A percentile compares a stretch with the other conserved stretches of the same genome.
Conservation (phyloP, 2,113 vertebrate genomes). For the Lampris megalopsis region DNA sequence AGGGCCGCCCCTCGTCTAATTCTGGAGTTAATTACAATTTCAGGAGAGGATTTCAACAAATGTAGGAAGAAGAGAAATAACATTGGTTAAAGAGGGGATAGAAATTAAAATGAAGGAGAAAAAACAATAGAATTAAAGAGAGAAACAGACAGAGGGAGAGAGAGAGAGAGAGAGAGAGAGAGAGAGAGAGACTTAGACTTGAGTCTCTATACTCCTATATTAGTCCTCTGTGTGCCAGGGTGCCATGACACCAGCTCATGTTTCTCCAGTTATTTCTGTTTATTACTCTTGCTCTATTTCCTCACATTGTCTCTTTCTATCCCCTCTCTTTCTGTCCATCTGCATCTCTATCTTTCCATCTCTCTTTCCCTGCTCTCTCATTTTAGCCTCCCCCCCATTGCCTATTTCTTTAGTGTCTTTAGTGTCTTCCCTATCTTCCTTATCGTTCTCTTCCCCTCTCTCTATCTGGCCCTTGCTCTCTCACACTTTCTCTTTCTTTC, state of each 20-base stretch:
- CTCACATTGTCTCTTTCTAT: not conserved
- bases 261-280: not conserved
- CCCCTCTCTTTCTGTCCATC: not conserved
- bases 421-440: not conserved
- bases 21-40: too few species aligned
- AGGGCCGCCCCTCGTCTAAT: too few species aligned
- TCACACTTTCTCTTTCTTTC: not conserved
- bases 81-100: too few species aligned
- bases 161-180: too few species aligned
- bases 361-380: not conserved
- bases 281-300: not conserved
- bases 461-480: not conserved
- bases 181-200: slow-evolving; percentile 1
- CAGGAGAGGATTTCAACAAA: too few species aligned
- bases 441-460: not conserved
- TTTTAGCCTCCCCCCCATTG: too few species aligned
- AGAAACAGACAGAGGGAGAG: not conserved
- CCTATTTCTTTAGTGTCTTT: not conserved
- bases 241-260: not conserved
- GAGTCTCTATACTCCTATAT: slow-evolving; percentile 37
- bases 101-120: too few species aligned
- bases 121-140: not conserved
- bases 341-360: not conserved
- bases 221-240: slow-evolving; percentile 22
- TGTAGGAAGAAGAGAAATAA: too few species aligned